Evolutionary conservation across 2,797 vertebrate genomes (phyloP).

Genomic region (Phataginus tricuspis): DNA sequence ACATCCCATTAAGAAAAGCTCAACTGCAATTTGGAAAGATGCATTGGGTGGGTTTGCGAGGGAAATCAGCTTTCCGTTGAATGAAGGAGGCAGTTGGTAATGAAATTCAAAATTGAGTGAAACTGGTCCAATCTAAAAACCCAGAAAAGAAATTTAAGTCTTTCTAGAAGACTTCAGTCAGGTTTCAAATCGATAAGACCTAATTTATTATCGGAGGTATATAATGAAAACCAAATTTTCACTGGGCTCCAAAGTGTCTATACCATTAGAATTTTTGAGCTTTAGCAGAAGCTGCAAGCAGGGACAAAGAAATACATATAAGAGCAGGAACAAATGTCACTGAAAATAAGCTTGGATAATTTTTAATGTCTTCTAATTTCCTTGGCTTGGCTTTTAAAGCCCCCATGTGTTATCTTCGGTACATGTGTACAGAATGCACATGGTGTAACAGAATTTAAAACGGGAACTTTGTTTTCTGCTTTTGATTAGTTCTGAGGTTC

Average conservation of each 20-base stretch:
- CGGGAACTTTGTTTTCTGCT: background rate
- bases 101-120: slow-evolving; percentile 62
- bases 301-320: background rate
- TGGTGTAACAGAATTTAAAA: background rate
- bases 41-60: background rate
- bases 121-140: slow-evolving; percentile 64
- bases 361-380: background rate
- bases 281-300: background rate
- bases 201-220: slow-evolving; percentile 65
- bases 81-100: slow-evolving; percentile 33
- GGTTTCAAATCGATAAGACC: slow-evolving; percentile 57
- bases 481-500: background rate
- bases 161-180: slow-evolving; percentile 57
- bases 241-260: background rate
- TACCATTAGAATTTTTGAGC: background rate
- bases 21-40: slow-evolving; percentile 43
- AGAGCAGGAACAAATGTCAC: background rate
- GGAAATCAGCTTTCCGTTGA: slow-evolving; percentile 5
- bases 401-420: background rate
- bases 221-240: slow-evolving; percentile 48
- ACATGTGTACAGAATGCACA: background rate
- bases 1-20: slow-evolving; percentile 62
- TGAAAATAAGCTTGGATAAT: background rate
- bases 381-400: background rate
- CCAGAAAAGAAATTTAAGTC: slow-evolving; percentile 54